These are phyloP conservation scores for Leuctra nigra DNA, from an alignment of 2,888 invertebrate genomes.

Conservation along the genomic window DNA sequence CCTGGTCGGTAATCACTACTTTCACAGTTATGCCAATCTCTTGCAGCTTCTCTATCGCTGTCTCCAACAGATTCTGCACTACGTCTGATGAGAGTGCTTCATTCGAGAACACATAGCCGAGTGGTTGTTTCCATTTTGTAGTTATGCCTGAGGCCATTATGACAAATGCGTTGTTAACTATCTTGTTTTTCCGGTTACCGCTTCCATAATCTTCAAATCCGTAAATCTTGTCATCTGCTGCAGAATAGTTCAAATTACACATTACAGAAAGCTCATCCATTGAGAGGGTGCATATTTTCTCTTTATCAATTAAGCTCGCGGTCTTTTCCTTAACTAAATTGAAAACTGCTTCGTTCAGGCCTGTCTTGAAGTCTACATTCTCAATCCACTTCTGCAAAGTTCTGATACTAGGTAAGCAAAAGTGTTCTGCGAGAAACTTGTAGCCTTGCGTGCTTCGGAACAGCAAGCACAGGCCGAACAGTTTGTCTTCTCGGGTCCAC, in stretches of 20 bases:
- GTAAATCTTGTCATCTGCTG: background rate
- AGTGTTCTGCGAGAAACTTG: background rate
- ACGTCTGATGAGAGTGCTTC: no score
- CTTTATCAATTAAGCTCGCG: background rate
- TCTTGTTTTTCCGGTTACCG: background rate
- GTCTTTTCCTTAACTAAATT: background rate
- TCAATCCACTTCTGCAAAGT: background rate
- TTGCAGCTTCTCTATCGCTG: no score
- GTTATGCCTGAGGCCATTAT: no score
- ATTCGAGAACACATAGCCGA: no score
- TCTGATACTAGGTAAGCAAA: background rate
- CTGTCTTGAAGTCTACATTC: background rate
- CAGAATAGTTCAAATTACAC: background rate
- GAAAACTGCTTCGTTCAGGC: background rate
- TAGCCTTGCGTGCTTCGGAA: background rate
- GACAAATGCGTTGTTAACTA: no score
- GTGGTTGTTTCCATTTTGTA: no score
- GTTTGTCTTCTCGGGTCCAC: no score
- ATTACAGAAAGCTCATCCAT: background rate
- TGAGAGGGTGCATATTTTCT: no score
- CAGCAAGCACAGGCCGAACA: background rate
- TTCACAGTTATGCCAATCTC: no score
- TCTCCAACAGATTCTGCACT: no score
- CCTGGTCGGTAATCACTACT: no score
- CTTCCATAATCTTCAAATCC: background rate